A percentile compares a stretch with the other conserved stretches of the same genome.
These are phyloP conservation scores for Penaeus monodon DNA, from an alignment of 2,888 invertebrate genomes.

Conservation along the genomic window DNA sequence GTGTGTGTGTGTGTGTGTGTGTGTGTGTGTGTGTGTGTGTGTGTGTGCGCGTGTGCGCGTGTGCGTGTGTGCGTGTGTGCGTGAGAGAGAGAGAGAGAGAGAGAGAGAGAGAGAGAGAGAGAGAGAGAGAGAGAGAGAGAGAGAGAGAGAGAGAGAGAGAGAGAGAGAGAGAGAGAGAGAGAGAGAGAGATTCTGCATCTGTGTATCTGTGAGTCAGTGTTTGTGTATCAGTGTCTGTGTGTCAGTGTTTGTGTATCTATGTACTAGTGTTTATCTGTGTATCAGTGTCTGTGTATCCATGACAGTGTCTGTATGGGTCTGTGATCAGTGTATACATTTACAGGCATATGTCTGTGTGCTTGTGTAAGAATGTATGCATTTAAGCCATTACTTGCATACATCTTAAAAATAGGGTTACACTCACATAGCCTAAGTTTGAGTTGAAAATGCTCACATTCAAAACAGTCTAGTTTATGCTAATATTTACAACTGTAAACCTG, in stretches of 20 bases:
- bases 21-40: neutral
- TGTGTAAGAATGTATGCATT: neutral
- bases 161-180: constrained; percentile 4
- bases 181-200: neutral
- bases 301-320: too few species aligned
- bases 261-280: too few species aligned
- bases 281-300: too few species aligned
- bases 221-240: too few species aligned
- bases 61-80: neutral
- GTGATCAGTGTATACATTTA: too few species aligned
- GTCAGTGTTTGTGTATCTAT: too few species aligned
- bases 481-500: too few species aligned
- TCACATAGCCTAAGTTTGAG: too few species aligned
- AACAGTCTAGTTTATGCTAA: too few species aligned
- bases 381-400: neutral
- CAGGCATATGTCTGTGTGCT: neutral
- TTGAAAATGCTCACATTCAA: too few species aligned
- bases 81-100: neutral
- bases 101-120: constrained; percentile 6
- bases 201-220: too few species aligned
- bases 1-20: neutral
- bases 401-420: too few species aligned
- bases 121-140: constrained; percentile 6
- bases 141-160: constrained; percentile 4
- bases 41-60: neutral